These are phyloP conservation scores for Calephelis nemesis DNA, from an alignment of 1,140 invertebrate species.

Conservation along the genomic window DNA sequence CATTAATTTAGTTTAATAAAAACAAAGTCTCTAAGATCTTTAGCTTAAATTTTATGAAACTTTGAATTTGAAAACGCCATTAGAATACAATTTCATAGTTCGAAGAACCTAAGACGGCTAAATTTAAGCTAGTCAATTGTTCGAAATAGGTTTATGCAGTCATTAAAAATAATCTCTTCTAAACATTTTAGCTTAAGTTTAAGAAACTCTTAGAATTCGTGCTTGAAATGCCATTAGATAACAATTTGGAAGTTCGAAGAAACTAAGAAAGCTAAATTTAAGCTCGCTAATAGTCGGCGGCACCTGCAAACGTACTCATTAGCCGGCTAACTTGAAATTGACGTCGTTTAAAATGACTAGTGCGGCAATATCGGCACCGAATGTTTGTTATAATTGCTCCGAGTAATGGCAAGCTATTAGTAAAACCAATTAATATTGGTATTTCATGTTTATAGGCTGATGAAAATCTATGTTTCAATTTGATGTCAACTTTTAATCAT, in stretches of 20 bases:
- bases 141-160: too few species aligned
- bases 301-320: conserved; percentile 59
- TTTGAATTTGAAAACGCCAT: too few species aligned
- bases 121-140: too few species aligned
- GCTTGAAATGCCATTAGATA: conserved; percentile 2
- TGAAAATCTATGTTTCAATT: background rate
- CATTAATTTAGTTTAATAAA: too few species aligned
- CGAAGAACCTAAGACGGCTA: too few species aligned
- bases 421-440: conserved; percentile 20
- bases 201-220: background rate
- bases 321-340: conserved; percentile 52
- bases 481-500: background rate
- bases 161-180: too few species aligned
- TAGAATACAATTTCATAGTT: too few species aligned
- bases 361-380: conserved; percentile 34
- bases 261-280: conserved; percentile 43
- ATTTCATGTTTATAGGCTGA: conserved; percentile 8
- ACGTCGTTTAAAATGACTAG: conserved; percentile 63
- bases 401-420: conserved; percentile 28
- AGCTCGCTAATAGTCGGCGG: conserved; percentile 45
- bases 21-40: too few species aligned
- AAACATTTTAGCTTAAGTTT: background rate
- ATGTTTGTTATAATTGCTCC: conserved; percentile 32
- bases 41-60: too few species aligned
- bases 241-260: conserved; percentile 33